phyloP scores from a whole-genome alignment of 92 coral and sea anemone species.

The Ricordea florida region DNA sequence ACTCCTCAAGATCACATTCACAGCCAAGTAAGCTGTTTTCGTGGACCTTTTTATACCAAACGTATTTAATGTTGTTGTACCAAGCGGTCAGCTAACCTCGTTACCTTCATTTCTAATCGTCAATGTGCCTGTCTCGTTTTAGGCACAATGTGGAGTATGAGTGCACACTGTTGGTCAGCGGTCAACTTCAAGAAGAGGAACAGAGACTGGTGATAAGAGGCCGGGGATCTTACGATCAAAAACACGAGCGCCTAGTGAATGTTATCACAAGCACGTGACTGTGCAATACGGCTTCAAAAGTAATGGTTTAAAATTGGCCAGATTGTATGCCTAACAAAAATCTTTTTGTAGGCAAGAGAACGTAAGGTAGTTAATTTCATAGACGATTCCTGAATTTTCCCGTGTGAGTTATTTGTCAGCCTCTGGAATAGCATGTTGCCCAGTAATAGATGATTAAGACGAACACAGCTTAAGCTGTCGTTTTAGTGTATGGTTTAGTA shows the following conservation, averaged over 20 bases:
- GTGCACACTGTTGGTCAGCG: constrained; percentile 80
- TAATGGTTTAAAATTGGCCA: too few relatives aligned
- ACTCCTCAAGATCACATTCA: constrained; percentile 78
- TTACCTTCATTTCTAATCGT: not conserved
- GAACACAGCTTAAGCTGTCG: too few relatives aligned
- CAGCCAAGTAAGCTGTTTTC: constrained; percentile 67
- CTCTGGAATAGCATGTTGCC: too few relatives aligned
- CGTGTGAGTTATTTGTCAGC: too few relatives aligned
- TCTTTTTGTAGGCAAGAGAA: too few relatives aligned
- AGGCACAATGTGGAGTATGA: constrained; percentile 95
- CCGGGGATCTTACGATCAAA: constrained; percentile 90
- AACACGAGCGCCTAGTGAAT: constrained; percentile 86
- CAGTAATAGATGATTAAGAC: too few relatives aligned
- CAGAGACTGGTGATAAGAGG: constrained; percentile 82
- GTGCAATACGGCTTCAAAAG: not conserved
- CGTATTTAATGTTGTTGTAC: too few relatives aligned
- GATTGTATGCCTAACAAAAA: too few relatives aligned
- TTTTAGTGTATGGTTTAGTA: too few relatives aligned
- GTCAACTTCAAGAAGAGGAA: constrained; percentile 81
- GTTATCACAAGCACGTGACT: constrained; percentile 41
- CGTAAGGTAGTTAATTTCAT: too few relatives aligned
- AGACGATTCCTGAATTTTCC: too few relatives aligned
- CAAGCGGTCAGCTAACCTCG: not conserved
- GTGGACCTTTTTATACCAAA: too few relatives aligned
- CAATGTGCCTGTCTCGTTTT: not conserved